These are phyloP conservation scores for Rhineura floridana DNA, from an alignment of 2,113 vertebrate species.

Conservation along the genomic window DNA sequence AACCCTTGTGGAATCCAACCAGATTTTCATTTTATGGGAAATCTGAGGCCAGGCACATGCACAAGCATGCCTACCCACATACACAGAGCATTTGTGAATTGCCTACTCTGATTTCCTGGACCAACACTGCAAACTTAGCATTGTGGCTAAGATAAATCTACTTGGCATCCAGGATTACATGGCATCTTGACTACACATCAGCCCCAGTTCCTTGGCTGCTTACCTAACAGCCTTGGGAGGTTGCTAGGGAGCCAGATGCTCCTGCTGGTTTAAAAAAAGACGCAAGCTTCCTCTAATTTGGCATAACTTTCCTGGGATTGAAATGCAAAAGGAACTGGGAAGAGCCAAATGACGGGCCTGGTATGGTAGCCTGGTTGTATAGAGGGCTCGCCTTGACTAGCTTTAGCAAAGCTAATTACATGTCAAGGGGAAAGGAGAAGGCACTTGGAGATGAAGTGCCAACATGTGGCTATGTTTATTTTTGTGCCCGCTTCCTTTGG, in stretches of 20 bases:
- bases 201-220: slow-evolving; percentile 26
- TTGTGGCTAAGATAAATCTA: not conserved
- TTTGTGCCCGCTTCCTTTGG: slow-evolving; percentile 59
- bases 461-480: slow-evolving; percentile 58
- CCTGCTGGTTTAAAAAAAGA: not conserved
- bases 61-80: not conserved
- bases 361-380: not conserved
- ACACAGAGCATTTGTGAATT: not conserved
- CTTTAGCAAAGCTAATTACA: slow-evolving; percentile 48
- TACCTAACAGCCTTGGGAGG: slow-evolving; percentile 7
- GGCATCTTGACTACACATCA: not conserved
- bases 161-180: not conserved
- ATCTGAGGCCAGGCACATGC: not conserved
- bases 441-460: slow-evolving; percentile 53
- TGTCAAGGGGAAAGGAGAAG: slow-evolving; percentile 9
- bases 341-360: rapidly evolving
- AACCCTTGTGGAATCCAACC: not conserved
- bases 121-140: not conserved
- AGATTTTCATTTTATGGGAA: not conserved
- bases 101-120: not conserved
- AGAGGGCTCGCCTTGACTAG: rapidly evolving
- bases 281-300: not conserved
- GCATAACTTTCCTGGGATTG: slow-evolving; percentile 23
- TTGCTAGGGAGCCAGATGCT: slow-evolving; percentile 34
- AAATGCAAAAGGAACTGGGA: not conserved